phyloP scores from a whole-genome alignment of 2,113 vertebrate species.

The Macrotis lagotis region DNA sequence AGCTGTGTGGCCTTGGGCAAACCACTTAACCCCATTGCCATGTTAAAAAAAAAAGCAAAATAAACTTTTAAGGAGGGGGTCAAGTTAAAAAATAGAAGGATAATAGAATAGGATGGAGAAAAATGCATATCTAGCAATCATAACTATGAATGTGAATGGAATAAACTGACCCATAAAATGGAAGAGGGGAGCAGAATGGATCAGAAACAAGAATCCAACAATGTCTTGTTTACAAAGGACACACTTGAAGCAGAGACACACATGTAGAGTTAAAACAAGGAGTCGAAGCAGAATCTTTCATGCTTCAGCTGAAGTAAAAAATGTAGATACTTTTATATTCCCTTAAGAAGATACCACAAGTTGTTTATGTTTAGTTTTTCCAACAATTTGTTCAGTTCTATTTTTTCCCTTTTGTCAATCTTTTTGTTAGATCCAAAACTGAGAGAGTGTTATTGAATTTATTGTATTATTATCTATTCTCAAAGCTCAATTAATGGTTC shows the following conservation, averaged over 20 bases:
- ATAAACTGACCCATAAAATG: background rate
- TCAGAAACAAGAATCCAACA: background rate
- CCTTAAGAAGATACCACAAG: background rate
- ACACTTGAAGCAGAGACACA: background rate
- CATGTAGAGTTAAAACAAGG: background rate
- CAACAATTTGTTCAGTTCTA: background rate
- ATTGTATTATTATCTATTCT: background rate
- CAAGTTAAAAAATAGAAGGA: background rate
- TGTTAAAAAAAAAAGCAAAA: too few relatives aligned
- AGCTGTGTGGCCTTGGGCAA: too few relatives aligned
- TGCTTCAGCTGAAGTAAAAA: background rate
- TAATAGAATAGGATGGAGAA: background rate
- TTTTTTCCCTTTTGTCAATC: background rate
- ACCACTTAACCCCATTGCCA: too few relatives aligned
- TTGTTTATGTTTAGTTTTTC: background rate
- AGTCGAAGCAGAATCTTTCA: background rate
- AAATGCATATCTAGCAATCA: background rate
- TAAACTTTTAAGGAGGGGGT: background rate
- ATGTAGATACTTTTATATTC: background rate
- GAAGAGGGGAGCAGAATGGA: background rate
- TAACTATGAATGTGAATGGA: background rate
- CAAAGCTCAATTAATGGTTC: background rate
- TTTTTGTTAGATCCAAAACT: background rate
- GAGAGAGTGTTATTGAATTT: background rate
- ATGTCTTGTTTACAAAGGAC: background rate